Base-by-base conservation (phyloP, 2,113 vertebrate species). In the Hippocampus mohnikei region DNA sequence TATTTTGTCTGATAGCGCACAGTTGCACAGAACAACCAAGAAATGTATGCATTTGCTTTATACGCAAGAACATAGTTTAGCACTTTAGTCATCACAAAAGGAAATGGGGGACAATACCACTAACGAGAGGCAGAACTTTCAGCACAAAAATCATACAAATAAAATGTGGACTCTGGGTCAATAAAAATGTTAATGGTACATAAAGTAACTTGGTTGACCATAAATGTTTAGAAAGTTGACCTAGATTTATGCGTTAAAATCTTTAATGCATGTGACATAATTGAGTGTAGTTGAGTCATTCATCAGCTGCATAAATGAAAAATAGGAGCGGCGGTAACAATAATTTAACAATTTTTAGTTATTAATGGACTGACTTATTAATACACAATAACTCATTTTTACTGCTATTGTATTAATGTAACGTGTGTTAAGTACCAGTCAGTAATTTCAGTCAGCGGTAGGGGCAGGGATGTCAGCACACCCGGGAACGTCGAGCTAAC, bases 401-500 rank as follows among this genome's bases (percentile, higher is more conserved):
- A 61, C 21, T 18, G 69, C 20, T 46, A 3, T 8, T 72, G 27
- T 74, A 16, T 10, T 15, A 52, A 27, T 70, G 7, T 63, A 25
- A 67, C 37, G 23, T 70, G 29, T 58, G 25, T 76, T 70, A 64
- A 66, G 44, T 64, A 44, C 9, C 50, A 1, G 72, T 70, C 72
- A 41, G 67, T 70, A n/a, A 69, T 78, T 81, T 79, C 73, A 79
- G 79, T 83, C 76, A 78, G 79, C 72, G 27, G 69, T 13, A 50
- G 2, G 2, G 66, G 62, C 37, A 46, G 41, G 21, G 70, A 72
- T 71, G 73, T 84, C 71, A 77, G 68, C 71, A 78, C 71, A 81
- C 63, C 8, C 2, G 69, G 78, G 77, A 75, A 63, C 67, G 42
- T 73, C 82, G 56, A 73, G 79, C 83, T 81, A 85, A 85, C 88